Evolutionary conservation across 2,888 invertebrate species (phyloP), one percentile per base, ranked within the genome.

Genomic region (Calameuta idolon): DNA sequence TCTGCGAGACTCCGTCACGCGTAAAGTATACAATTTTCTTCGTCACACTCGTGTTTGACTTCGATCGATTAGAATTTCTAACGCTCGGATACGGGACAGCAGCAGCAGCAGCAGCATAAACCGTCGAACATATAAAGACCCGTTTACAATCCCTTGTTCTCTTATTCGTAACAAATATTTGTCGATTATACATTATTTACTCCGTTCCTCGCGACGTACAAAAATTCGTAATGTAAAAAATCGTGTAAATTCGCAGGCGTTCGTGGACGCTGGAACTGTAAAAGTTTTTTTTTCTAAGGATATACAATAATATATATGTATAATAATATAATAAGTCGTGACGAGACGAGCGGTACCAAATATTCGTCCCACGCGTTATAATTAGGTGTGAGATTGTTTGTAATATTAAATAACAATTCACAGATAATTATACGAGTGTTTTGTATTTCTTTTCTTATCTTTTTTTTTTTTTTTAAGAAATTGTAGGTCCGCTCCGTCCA

Each of bases 151-250:
- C 55, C 23, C 55, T 55, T 55, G 55, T 55, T 23, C 69, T 79
- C 69, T 69, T 77, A 74, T 68, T 69, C 30, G 37, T 75, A 76
- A 74, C 33, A 75, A 78, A 69, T 69, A 77, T 81, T 79, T 74
- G 76, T 82, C 35, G 73, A 77, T 80, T 81, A 78, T 79, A 80
- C 77, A 79, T 82, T 81, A 83, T 79, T 81, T 81, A 81, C 80
- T 83, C 81, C 81, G 77, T 84, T 55, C 55, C 23, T 12, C 35
- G 35, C 82, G 80, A 85, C 81, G 86, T 87, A 87, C 82, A 88
- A 87, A 88, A 88, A 77, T 55, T 85, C 79, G 82, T 87, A 85
- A 87, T 85, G 83, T 85, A 87, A 88, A 87, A 88, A 88, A 87
- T 85, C 76, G 82, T 88, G 87, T 87, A 88, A 87, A 87, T 86